A percentile compares a stretch with the other conserved stretches of the same genome.
These are phyloP conservation scores for Volucella zonaria DNA, from an alignment of 2,888 invertebrate genomes.

Conservation along the genomic window DNA sequence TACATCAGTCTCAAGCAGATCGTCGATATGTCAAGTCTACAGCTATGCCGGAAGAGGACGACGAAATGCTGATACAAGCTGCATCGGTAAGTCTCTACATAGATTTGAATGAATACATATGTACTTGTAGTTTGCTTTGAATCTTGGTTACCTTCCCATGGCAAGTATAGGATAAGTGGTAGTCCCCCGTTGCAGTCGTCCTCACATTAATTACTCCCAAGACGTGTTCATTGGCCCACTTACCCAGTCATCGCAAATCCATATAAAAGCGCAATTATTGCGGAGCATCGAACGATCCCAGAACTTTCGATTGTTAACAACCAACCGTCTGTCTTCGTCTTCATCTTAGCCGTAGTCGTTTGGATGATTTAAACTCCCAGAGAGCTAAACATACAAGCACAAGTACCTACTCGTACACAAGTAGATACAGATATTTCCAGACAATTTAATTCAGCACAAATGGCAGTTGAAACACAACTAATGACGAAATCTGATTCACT, in stretches of 20 bases:
- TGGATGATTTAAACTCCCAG: constrained; percentile 10
- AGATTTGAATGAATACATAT: background rate
- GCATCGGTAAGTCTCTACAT: constrained; percentile 76
- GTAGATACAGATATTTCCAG: constrained; percentile 41
- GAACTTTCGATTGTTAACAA: constrained; percentile 72
- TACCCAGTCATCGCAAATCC: constrained; percentile 44
- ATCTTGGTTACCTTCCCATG: background rate
- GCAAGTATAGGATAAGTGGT: constrained; percentile 13
- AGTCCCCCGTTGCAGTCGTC: background rate
- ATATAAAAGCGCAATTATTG: constrained; percentile 56
- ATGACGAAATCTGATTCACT: constrained; percentile 29
- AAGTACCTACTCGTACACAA: background rate
- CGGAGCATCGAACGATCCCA: constrained; percentile 31
- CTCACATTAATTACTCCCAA: constrained; percentile 32
- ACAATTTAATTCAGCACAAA: constrained; percentile 65
- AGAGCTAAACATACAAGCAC: background rate
- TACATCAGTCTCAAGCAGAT: constrained; percentile 30
- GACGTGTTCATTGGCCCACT: constrained; percentile 63
- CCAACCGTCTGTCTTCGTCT: background rate
- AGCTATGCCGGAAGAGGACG: constrained; percentile 75
- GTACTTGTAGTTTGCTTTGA: no score
- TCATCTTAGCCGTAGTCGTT: background rate
- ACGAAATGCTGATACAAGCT: constrained; percentile 76
- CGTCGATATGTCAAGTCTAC: constrained; percentile 50
- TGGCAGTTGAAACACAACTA: constrained; percentile 58